These are phyloP conservation scores for Clarias pachynema DNA, from an alignment of 2,797 vertebrate genomes.

Conservation along the genomic window DNA sequence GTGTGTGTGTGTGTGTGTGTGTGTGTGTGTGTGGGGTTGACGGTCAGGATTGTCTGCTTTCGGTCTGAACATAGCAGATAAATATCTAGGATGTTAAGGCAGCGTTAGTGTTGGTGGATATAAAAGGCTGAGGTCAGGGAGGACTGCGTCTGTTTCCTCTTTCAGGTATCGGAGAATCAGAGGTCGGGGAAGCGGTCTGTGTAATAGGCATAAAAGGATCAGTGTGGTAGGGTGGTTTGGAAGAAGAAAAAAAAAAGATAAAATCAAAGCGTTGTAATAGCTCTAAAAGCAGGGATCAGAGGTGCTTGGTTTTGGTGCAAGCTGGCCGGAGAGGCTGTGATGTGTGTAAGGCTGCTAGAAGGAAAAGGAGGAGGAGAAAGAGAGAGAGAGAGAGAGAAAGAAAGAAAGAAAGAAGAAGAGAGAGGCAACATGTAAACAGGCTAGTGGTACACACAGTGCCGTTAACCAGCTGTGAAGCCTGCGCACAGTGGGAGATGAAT, in stretches of 20 bases:
- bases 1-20: constrained; percentile 6
- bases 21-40: constrained; percentile 49
- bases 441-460: constrained; percentile 71
- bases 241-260: constrained; percentile 72
- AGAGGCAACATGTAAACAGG: constrained; percentile 74
- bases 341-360: constrained; percentile 30
- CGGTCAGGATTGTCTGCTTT: constrained; percentile 66
- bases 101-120: constrained; percentile 75
- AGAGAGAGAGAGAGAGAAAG: constrained; percentile 44
- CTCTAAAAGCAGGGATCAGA: constrained; percentile 72
- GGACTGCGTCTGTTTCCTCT: constrained; percentile 73
- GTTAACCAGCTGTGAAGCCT: constrained; percentile 81
- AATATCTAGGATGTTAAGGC: constrained; percentile 74
- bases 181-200: constrained; percentile 61
- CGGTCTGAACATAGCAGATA: constrained; percentile 72
- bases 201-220: constrained; percentile 78
- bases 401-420: constrained; percentile 44
- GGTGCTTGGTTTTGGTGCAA: constrained; percentile 55
- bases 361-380: neutral
- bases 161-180: constrained; percentile 76
- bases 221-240: constrained; percentile 73
- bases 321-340: constrained; percentile 36
- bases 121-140: constrained; percentile 78
- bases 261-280: constrained; percentile 74
- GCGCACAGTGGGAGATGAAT: constrained; percentile 78